A percentile compares a stretch with the other conserved stretches of the same genome.
Evolutionary conservation across 2,888 invertebrate genomes (phyloP).

Genomic region (Anticlea derivata): DNA sequence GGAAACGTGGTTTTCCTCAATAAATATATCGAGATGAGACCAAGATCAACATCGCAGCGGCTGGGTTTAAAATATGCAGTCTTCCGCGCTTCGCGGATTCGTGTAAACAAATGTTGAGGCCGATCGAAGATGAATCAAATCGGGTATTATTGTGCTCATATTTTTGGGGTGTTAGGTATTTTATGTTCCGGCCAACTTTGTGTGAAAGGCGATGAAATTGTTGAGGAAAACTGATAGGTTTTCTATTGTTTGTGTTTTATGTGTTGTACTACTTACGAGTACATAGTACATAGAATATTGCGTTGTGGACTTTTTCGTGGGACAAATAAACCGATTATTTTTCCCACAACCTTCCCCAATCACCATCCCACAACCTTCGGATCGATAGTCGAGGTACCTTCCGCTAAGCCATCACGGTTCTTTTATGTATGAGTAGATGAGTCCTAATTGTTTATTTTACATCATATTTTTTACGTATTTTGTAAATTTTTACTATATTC

Average conservation of each 20-base stretch:
- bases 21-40: constrained; percentile 79
- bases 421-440: too few relatives aligned
- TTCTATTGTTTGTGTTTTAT: constrained; percentile 9
- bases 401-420: too few relatives aligned
- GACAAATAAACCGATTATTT: too few relatives aligned
- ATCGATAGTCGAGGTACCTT: too few relatives aligned
- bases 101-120: constrained; percentile 70
- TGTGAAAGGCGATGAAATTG: constrained; percentile 18
- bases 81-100: constrained; percentile 68
- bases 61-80: constrained; percentile 74
- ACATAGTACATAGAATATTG: too few relatives aligned
- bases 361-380: too few relatives aligned
- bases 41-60: constrained; percentile 74
- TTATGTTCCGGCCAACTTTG: constrained; percentile 19
- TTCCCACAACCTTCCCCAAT: too few relatives aligned
- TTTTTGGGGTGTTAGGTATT: constrained; percentile 17
- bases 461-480: too few relatives aligned
- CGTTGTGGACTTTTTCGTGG: too few relatives aligned
- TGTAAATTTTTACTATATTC: too few relatives aligned
- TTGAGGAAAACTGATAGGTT: constrained; percentile 9
- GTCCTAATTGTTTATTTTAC: too few relatives aligned
- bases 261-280: too few relatives aligned
- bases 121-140: constrained; percentile 61
- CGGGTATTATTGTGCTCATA: constrained; percentile 63
- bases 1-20: constrained; percentile 69